Percentiles rank a stretch among this genome's conserved stretches.
phyloP scores from a whole-genome alignment of 2,113 vertebrate species.

The Murina feae region DNA sequence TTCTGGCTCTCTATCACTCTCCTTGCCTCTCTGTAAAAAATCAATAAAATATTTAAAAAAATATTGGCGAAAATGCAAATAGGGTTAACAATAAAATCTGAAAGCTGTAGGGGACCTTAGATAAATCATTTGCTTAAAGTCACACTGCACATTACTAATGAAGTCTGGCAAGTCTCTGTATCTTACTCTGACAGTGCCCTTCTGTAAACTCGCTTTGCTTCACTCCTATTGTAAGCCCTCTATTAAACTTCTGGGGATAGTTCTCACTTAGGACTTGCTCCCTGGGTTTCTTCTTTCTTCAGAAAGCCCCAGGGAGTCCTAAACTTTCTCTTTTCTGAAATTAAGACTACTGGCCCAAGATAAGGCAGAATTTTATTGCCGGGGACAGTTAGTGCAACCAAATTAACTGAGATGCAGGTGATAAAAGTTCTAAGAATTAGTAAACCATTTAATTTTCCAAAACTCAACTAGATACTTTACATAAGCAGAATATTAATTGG shows the following conservation, averaged over 20 bases:
- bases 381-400: conserved; percentile 22
- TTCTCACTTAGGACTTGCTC: conserved; percentile 13
- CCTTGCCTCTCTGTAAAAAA: too few species aligned
- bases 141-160: background rate
- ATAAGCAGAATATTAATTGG: background rate
- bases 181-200: background rate
- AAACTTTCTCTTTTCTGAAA: conserved; percentile 35
- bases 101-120: background rate
- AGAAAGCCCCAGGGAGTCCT: background rate
- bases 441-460: background rate
- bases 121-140: conserved; percentile 1
- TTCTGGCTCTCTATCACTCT: too few species aligned
- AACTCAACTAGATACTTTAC: background rate
- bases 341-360: background rate
- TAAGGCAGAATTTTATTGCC: background rate
- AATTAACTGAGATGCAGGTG: conserved; percentile 26
- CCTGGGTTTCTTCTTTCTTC: background rate
- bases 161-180: background rate
- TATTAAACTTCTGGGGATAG: background rate
- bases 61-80: conserved; percentile 19
- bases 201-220: background rate
- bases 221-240: background rate
- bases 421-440: conserved; percentile 28
- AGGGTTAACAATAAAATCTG: conserved; percentile 2
- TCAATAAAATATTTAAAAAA: too few species aligned